Base-by-base conservation (phyloP, 1,140 invertebrate genomes). In the Gonioctena quinquepunctata region DNA sequence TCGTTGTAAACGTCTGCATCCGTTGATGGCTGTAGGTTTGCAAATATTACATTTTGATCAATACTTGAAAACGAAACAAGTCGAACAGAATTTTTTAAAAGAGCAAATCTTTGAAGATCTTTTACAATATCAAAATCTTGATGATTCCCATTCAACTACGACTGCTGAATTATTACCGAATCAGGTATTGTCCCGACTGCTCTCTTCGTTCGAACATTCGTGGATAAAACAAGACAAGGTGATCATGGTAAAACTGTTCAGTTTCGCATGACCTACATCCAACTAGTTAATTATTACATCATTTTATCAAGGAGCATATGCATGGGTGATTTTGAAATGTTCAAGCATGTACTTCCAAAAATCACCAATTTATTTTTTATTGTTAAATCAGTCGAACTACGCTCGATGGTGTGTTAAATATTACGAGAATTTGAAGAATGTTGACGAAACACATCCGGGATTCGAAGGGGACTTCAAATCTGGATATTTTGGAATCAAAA, bases 391-490 rank as follows among this genome's bases (percentile, higher is more conserved):
- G 27, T 68, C 60, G 16, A 75, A 75, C 28, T 73, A 75, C 48
- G 54, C 60, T 33, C 63, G 71, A 27, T 75, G 25, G 21, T 54
- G 11, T 18, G 66, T 75, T 1, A 57, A 50, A 42, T 72, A 72
- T 72, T 21, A 18, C n/a, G 57, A 72, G 4, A 68, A 69, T 57
- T 68, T 71, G 18, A 23, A 50, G 26, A 71, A 68, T 22, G 22
- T 59, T 16, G 56, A 73, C 8, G 62, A 72, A 68, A 78, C 77
- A 11, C 78, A 80, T 66, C 79, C 79, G n/a, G 77, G 70, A 66
- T 49, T 80, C 42, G 21, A 70, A 56, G 8, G 66, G 1, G 42
- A 70, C 8, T 50, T 76, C 4, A 52, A 70, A 54, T 59, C 56
- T 18, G 71, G 76, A 48, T 76, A 57, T 33, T 76, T 77, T 57